These are phyloP conservation scores for Bovichtus diacanthus DNA, from an alignment of 2,797 vertebrate species.

Conservation along the genomic window DNA sequence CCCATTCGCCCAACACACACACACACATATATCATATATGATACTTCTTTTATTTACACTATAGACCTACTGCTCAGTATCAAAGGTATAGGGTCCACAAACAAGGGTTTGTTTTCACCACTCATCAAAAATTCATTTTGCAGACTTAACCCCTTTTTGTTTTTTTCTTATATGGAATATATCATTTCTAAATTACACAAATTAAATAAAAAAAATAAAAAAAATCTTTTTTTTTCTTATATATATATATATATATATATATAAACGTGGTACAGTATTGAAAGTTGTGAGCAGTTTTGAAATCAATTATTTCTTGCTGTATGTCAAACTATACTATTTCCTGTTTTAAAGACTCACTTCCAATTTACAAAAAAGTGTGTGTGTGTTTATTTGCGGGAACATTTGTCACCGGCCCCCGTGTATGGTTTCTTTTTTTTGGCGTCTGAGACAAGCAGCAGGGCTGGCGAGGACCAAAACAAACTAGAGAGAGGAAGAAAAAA, in stretches of 20 bases:
- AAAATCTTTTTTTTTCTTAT: not conserved
- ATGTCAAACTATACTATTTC: no score
- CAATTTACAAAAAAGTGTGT: no score
- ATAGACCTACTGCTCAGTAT: not conserved
- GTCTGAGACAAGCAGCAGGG: not conserved
- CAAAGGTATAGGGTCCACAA: not conserved
- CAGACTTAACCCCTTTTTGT: not conserved
- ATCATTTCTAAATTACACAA: constrained; percentile 7
- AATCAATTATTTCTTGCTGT: no score
- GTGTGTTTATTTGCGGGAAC: not conserved
- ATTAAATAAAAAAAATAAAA: no score
- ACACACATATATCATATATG: not conserved
- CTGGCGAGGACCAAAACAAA: not conserved
- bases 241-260: no score
- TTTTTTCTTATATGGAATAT: not conserved
- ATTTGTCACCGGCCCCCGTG: not conserved
- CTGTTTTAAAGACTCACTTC: no score
- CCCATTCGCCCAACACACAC: not conserved
- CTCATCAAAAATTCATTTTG: constrained; percentile 6
- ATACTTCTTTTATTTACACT: not conserved
- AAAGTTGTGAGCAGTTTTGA: no score
- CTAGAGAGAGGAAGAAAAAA: no score
- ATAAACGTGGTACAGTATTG: not conserved
- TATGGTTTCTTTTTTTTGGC: not conserved
- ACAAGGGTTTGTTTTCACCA: not conserved